Base-by-base conservation (phyloP, 2,797 vertebrate genomes). In the Anguilla anguilla region DNA sequence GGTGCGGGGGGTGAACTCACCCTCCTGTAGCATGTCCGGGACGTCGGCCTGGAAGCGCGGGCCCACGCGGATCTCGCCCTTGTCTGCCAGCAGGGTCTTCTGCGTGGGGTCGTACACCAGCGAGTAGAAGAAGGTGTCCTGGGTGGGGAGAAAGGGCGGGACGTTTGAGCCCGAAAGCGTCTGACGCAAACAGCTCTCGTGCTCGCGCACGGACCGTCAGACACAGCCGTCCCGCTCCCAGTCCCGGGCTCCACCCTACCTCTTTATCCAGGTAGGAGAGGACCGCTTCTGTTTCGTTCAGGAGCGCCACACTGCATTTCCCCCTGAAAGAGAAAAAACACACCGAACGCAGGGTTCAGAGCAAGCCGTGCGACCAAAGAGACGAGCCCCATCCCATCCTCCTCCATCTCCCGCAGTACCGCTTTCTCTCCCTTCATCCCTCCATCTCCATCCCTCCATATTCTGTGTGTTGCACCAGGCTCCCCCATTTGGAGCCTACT, bases 51-150 rank as follows among this genome's bases (percentile, higher is more conserved):
- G 98, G 90, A 99, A 99, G 89, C 98, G 97, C 3, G 98, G 98
- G 31, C 98, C 98, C 92, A 99, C 98, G 94, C 98, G 94, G 93
- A 99, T 99, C 95, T 99, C 98, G 82, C 98, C 98, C 92, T 99
- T 99, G 94, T 99, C 98, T 25, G 98, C 98, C 93, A 99, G 93
- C 74, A 99, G 95, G 0, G 98, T 99, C 95, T 99, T 99, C 95
- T 99, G 96, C 86, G 98, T 99, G 11, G 98, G 98, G 94, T 99
- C 98, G 88, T 99, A 99, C 84, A 99, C 98, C 96, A 99, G 85
- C 0, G 98, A 99, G 93, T 99, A 99, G 96, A 99, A 99, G 97
- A 99, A 99, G 0, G 97, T 96, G 94, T 99, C 98, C 98, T 99
- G 90, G 22, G 67, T 4, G 64, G 35, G 19, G 87, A 19, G 46